Evolutionary conservation across 2,113 vertebrate species (phyloP).

Genomic region (Paedocypris sp.): DNA sequence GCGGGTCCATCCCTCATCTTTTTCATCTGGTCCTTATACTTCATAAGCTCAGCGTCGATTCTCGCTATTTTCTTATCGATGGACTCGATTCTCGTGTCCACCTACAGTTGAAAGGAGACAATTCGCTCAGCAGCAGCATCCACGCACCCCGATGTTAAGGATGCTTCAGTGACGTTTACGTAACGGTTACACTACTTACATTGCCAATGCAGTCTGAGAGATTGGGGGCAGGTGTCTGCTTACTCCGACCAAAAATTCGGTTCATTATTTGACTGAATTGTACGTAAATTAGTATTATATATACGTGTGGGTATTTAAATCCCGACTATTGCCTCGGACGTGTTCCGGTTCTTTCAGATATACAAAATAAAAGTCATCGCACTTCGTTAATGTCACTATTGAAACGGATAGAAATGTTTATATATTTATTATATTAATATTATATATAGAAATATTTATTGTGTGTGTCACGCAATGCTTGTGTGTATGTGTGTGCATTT

Average conservation of each 20-base stretch:
- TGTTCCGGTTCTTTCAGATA: constrained; percentile 8
- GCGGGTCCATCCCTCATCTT: constrained; percentile 97
- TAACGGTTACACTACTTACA: constrained; percentile 59
- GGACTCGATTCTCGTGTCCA: constrained; percentile 85
- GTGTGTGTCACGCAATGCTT: too few relatives aligned
- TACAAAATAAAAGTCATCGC: not conserved
- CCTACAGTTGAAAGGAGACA: constrained; percentile 53
- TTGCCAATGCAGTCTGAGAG: constrained; percentile 91
- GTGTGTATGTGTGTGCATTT: too few relatives aligned
- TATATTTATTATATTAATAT: too few relatives aligned
- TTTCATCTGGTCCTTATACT: constrained; percentile 97
- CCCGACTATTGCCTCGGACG: not conserved
- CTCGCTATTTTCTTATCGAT: constrained; percentile 92
- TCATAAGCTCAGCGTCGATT: constrained; percentile 83
- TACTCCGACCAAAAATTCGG: constrained; percentile 86
- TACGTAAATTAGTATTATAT: not conserved
- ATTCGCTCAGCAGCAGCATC: not conserved
- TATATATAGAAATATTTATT: too few relatives aligned
- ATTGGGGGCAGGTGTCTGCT: constrained; percentile 76
- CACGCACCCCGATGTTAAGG: not conserved
- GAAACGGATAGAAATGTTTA: too few relatives aligned
- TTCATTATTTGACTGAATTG: constrained; percentile 64
- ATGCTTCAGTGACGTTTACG: not conserved
- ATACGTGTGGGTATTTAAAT: constrained; percentile 1
- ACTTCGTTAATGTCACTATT: not conserved